Evolutionary conservation across 2,888 invertebrate genomes (phyloP).

Genomic region (Drosophila phalerata): DNA sequence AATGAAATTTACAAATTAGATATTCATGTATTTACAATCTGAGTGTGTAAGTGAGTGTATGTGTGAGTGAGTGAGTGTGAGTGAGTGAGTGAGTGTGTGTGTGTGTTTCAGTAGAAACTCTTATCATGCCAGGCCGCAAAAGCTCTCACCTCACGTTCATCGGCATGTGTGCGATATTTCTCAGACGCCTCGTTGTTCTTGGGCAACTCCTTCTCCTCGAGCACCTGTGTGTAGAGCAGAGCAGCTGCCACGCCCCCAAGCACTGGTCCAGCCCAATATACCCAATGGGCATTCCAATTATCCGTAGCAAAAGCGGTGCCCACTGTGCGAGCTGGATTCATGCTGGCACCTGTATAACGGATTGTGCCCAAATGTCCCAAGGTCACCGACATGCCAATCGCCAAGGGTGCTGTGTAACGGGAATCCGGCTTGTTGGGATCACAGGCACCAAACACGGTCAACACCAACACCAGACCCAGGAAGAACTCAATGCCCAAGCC

Average conservation of each 20-base stretch:
- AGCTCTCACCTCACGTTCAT: conserved; percentile 89
- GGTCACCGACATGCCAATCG: conserved; percentile 95
- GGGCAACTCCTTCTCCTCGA: conserved; percentile 77
- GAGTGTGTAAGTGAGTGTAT: conserved; percentile 7
- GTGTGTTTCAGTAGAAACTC: conserved; percentile 63
- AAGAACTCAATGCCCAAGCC: conserved; percentile 96
- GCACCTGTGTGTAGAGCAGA: conserved; percentile 88
- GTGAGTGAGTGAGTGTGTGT: conserved; percentile 11
- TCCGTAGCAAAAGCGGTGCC: conserved; percentile 93
- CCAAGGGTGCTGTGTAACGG: conserved; percentile 92
- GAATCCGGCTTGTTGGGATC: conserved; percentile 87
- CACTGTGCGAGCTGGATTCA: conserved; percentile 96
- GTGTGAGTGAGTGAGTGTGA: conserved; percentile 15
- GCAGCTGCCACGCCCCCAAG: conserved; percentile 92
- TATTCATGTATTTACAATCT: conserved; percentile 47
- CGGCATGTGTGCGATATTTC: conserved; percentile 85
- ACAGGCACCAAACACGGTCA: conserved; percentile 94
- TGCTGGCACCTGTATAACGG: conserved; percentile 94
- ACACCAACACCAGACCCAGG: conserved; percentile 94
- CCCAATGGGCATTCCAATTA: conserved; percentile 93
- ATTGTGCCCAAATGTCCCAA: conserved; percentile 94
- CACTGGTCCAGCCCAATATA: conserved; percentile 96
- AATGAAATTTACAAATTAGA: background rate
- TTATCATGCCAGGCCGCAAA: conserved; percentile 70
- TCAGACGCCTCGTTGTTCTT: conserved; percentile 78